Conservation (phyloP, 2,888 invertebrate species). For the Artemia sinica region DNA sequence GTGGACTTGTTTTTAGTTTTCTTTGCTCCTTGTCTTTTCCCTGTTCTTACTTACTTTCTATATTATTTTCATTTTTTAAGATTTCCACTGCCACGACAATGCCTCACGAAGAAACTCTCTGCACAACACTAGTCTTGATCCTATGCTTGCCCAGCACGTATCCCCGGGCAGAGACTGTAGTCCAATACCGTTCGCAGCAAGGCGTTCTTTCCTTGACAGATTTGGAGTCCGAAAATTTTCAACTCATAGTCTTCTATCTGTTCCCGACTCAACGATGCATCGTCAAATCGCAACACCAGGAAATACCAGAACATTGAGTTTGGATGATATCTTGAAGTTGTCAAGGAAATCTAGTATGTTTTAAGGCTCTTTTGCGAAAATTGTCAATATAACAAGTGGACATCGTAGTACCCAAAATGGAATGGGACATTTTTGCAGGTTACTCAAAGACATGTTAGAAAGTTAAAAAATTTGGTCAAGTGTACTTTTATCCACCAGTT, state of each 20-base stretch:
- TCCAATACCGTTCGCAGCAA: neutral
- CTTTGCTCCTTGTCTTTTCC: too few relatives aligned
- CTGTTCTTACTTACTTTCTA: too few relatives aligned
- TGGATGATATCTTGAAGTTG: slow-evolving; percentile 66
- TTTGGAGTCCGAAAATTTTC: neutral
- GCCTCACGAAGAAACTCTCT: slow-evolving; percentile 5
- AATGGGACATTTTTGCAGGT: too few relatives aligned
- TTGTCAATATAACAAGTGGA: too few relatives aligned
- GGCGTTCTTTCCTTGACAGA: neutral
- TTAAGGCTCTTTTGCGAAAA: neutral
- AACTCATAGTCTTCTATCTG: neutral
- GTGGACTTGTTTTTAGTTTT: too few relatives aligned
- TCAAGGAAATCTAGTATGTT: slow-evolving; percentile 46
- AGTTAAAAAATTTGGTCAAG: too few relatives aligned
- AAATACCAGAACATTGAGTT: slow-evolving; percentile 52
- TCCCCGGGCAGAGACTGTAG: neutral
- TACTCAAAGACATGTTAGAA: too few relatives aligned
- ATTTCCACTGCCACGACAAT: too few relatives aligned
- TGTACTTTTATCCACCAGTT: too few relatives aligned
- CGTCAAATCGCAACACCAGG: neutral
- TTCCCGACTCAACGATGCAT: neutral
- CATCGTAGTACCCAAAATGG: too few relatives aligned
- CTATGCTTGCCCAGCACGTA: slow-evolving; percentile 2
- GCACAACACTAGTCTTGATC: slow-evolving; percentile 15
- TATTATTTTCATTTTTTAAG: too few relatives aligned